Percentiles rank a stretch among this genome's conserved stretches.
Evolutionary conservation across 2,113 vertebrate genomes (phyloP).

Genomic region (Indri indri): DNA sequence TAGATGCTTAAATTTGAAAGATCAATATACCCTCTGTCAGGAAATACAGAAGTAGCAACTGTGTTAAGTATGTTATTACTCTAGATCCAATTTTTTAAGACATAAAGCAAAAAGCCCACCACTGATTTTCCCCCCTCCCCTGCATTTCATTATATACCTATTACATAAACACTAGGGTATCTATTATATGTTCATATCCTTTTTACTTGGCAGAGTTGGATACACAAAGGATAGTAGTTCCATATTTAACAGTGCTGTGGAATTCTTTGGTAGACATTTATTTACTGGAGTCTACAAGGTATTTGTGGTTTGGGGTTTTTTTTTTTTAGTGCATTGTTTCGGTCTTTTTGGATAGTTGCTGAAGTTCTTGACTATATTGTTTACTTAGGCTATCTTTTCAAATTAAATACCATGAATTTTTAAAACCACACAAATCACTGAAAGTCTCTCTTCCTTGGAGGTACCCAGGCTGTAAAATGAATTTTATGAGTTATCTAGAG

Average conservation of each 20-base stretch:
- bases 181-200: background rate
- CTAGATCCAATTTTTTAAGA: background rate
- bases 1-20: constrained; percentile 15
- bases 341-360: background rate
- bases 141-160: background rate
- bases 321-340: background rate
- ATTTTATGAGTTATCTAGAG: background rate
- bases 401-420: constrained; percentile 31
- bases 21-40: background rate
- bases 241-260: background rate
- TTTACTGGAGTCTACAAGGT: background rate
- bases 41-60: background rate
- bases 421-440: background rate
- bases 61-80: background rate
- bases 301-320: background rate
- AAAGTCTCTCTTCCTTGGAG: background rate
- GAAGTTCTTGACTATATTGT: background rate
- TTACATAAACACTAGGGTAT: background rate
- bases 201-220: background rate
- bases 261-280: background rate
- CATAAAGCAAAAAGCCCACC: background rate
- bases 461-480: background rate
- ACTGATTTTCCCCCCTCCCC: background rate
- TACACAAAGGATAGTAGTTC: too few species aligned
- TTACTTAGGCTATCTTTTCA: background rate